A percentile compares a stretch with the other conserved stretches of the same genome.
phyloP scores from a whole-genome alignment of 1,140 invertebrate species.

The Zaprionus vittiger region DNA sequence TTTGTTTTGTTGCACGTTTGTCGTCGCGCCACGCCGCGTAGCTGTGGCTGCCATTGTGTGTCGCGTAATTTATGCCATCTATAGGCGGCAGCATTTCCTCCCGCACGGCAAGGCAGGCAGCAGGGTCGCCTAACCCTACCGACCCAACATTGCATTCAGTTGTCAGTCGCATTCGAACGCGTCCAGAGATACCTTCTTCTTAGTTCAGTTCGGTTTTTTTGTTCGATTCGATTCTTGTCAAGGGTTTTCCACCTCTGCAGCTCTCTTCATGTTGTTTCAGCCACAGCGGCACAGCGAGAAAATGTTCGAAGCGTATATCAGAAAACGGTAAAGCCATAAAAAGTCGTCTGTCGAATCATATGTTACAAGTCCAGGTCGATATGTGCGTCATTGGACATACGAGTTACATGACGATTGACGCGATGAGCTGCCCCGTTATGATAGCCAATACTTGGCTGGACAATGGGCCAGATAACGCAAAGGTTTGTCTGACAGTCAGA shows the following conservation, averaged over 20 bases:
- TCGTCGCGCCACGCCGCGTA: neutral
- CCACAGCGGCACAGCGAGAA: constrained; percentile 63
- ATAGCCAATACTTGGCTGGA: constrained; percentile 14
- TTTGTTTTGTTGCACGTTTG: constrained; percentile 44
- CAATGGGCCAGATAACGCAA: neutral
- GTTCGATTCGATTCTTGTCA: neutral
- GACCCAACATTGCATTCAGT: constrained; percentile 60
- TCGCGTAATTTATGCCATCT: constrained; percentile 70
- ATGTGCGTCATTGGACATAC: constrained; percentile 22
- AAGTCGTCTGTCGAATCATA: constrained; percentile 38
- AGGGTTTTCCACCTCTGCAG: constrained; percentile 19
- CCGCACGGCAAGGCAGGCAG: constrained; percentile 9
- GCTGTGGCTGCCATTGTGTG: constrained; percentile 36
- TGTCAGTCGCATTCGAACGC: constrained; percentile 53
- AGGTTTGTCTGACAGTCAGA: neutral
- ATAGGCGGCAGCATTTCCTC: constrained; percentile 28
- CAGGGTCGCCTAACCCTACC: neutral
- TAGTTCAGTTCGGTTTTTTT: constrained; percentile 4
- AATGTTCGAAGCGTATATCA: constrained; percentile 79
- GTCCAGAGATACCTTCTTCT: constrained; percentile 47
- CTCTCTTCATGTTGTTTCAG: constrained; percentile 63
- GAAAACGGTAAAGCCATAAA: constrained; percentile 74
- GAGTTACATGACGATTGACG: constrained; percentile 1
- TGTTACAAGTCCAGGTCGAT: constrained; percentile 19
- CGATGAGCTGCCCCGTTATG: neutral